These are phyloP conservation scores for Carapus acus DNA, from an alignment of 2,797 vertebrate genomes.

Conservation along the genomic window DNA sequence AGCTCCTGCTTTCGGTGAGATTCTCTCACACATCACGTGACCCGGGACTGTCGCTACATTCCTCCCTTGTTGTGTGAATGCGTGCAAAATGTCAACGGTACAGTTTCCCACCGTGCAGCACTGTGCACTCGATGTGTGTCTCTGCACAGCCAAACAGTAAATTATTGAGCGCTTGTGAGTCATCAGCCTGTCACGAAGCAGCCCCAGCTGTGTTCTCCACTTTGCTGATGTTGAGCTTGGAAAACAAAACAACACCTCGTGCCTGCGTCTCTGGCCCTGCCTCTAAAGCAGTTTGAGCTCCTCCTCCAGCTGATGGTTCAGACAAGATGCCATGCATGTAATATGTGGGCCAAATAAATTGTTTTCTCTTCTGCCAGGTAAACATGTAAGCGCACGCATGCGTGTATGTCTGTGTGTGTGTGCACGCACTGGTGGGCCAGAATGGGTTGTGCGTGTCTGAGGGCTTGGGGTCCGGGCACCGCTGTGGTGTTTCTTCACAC, in stretches of 20 bases:
- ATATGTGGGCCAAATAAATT: not conserved
- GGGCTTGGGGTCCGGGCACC: slow-evolving; percentile 47
- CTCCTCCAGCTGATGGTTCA: not conserved
- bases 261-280: not conserved
- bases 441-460: slow-evolving; percentile 59
- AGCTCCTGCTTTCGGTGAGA: slow-evolving; percentile 44
- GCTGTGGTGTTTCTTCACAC: slow-evolving; percentile 67
- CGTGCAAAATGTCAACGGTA: not conserved
- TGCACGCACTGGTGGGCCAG: slow-evolving; percentile 33
- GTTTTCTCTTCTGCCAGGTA: slow-evolving; percentile 46
- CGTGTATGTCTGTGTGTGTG: slow-evolving; percentile 29
- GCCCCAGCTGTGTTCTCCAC: not conserved
- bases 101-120: slow-evolving; percentile 27
- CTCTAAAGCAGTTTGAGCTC: not conserved
- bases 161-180: slow-evolving; percentile 13
- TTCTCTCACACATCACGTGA: slow-evolving; percentile 48
- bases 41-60: slow-evolving; percentile 20
- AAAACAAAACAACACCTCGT: not conserved
- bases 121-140: not conserved
- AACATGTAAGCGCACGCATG: too few species aligned
- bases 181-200: not conserved
- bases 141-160: slow-evolving; percentile 9
- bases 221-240: slow-evolving; percentile 1
- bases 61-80: slow-evolving; percentile 1
- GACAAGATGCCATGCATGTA: too few species aligned